phyloP scores from a whole-genome alignment of 2,113 vertebrate genomes.

The Channa maculata region DNA sequence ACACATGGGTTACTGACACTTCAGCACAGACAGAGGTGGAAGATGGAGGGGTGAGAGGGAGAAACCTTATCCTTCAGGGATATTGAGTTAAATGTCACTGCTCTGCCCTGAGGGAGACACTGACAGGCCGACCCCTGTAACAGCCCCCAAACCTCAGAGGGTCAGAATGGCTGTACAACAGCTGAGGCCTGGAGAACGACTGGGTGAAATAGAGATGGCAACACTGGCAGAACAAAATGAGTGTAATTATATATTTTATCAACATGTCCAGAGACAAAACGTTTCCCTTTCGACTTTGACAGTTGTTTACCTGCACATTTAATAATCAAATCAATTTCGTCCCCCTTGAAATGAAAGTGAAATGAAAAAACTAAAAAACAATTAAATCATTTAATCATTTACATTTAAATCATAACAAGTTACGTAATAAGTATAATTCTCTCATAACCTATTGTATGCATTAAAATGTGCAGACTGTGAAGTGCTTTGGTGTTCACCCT shows the following conservation, averaged over 20 bases:
- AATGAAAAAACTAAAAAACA: background rate
- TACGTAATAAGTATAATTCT: background rate
- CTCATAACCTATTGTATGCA: background rate
- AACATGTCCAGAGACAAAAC: constrained; percentile 7
- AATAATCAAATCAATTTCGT: background rate
- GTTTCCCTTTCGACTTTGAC: background rate
- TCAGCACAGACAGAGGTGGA: constrained; percentile 54
- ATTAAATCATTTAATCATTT: too few species aligned
- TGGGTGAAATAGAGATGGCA: constrained; percentile 51
- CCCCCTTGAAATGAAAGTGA: background rate
- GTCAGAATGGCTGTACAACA: constrained; percentile 74
- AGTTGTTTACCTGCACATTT: too few species aligned
- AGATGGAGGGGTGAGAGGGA: constrained; percentile 61
- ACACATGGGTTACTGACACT: constrained; percentile 50
- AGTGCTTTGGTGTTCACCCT: background rate
- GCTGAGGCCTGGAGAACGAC: constrained; percentile 65
- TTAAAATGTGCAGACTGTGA: background rate
- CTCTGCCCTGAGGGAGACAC: constrained; percentile 77
- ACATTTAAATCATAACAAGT: too few species aligned
- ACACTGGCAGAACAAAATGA: constrained; percentile 31
- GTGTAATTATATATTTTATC: constrained; percentile 12
- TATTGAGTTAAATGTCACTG: constrained; percentile 86
- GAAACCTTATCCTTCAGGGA: constrained; percentile 82
- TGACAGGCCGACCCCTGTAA: constrained; percentile 77
- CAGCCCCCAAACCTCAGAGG: constrained; percentile 75